Percentiles rank a stretch among this genome's conserved stretches.
Evolutionary conservation across 2,113 vertebrate genomes (phyloP).

Genomic region (Sula dactylatra): DNA sequence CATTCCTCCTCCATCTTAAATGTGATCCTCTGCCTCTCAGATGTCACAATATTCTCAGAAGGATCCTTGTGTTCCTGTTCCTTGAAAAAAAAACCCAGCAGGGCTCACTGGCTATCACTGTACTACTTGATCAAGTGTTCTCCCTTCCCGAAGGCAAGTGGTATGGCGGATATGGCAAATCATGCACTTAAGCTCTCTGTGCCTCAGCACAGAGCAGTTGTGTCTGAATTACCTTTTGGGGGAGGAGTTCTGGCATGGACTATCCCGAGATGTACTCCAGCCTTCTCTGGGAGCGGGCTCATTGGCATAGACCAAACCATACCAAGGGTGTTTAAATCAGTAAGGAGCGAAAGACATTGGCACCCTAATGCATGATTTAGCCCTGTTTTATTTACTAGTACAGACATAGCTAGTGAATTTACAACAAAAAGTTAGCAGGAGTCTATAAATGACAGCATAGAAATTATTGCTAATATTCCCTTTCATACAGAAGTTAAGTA

Average conservation of each 20-base stretch:
- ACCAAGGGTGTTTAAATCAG: background rate
- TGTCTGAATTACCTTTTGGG: background rate
- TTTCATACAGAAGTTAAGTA: background rate
- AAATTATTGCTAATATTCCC: background rate
- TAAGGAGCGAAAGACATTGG: background rate
- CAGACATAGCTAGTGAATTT: background rate
- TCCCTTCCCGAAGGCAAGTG: background rate
- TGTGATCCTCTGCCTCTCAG: background rate
- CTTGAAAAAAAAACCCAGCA: background rate
- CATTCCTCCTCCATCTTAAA: background rate
- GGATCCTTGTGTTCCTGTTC: background rate
- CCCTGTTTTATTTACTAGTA: background rate
- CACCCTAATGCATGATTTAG: background rate
- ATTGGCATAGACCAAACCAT: background rate
- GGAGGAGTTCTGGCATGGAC: background rate
- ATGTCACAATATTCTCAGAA: background rate
- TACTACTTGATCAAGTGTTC: background rate
- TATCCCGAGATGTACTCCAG: background rate
- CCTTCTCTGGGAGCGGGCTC: background rate
- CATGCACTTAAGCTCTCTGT: background rate
- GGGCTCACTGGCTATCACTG: background rate
- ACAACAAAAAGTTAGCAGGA: background rate
- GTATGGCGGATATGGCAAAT: background rate
- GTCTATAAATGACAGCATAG: background rate
- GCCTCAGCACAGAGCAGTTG: rapidly evolving